Conservation (phyloP, 2,113 vertebrate genomes). For the Taxidea taxus region DNA sequence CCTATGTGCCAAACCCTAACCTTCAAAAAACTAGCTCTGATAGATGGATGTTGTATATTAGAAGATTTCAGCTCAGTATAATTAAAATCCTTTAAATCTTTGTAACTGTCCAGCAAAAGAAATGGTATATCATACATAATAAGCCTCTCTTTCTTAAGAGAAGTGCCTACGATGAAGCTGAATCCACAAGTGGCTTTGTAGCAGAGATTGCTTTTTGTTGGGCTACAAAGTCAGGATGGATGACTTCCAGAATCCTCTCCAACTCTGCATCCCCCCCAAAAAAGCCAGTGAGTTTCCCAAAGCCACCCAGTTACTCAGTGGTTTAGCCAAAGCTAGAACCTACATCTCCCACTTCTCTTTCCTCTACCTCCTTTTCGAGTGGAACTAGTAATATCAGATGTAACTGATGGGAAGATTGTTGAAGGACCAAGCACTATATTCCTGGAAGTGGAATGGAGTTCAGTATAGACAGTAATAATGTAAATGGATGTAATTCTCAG, state of each 20-base stretch:
- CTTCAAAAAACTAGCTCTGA: not conserved
- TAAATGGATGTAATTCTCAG: not conserved
- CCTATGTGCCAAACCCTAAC: not conserved
- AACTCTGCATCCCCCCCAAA: not conserved
- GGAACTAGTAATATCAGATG: not conserved
- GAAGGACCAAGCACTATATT: not conserved
- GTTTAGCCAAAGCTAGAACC: not conserved
- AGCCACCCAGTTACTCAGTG: not conserved
- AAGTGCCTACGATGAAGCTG: not conserved
- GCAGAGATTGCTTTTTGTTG: not conserved
- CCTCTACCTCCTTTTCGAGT: not conserved
- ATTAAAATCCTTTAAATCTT: constrained; percentile 31
- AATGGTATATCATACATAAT: not conserved
- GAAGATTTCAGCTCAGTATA: not conserved
- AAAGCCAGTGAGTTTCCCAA: not conserved
- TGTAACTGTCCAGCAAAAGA: not conserved
- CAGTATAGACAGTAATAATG: not conserved
- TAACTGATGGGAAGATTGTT: not conserved
- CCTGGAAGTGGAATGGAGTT: not conserved
- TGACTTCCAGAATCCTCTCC: not conserved
- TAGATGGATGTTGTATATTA: not conserved
- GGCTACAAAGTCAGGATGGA: not conserved
- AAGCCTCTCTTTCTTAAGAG: not conserved
- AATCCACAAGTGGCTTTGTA: not conserved
- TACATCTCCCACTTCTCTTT: not conserved